These are phyloP conservation scores for Scaptomyza reducta DNA, from an alignment of 2,888 invertebrate genomes.

Conservation along the genomic window DNA sequence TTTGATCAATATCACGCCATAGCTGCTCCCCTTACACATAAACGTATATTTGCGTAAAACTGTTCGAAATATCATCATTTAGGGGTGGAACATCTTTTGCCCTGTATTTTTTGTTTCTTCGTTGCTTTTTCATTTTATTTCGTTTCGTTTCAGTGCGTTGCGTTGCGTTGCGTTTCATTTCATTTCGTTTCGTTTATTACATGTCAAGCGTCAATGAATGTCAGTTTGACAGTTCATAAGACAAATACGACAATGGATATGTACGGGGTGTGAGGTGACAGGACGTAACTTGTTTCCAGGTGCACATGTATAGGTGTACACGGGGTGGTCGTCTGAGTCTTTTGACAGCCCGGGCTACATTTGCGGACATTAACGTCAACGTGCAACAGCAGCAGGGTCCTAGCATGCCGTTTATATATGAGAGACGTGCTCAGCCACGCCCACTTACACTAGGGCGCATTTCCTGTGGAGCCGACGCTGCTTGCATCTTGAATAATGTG, in stretches of 20 bases:
- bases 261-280: constrained; percentile 25
- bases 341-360: constrained; percentile 49
- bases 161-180: constrained; percentile 32
- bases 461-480: constrained; percentile 30
- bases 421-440: constrained; percentile 50
- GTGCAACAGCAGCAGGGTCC: constrained; percentile 35
- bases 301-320: not conserved
- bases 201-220: constrained; percentile 73
- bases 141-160: constrained; percentile 31
- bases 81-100: not conserved
- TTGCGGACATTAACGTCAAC: constrained; percentile 69
- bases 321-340: constrained; percentile 6
- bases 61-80: constrained; percentile 51
- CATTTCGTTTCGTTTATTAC: constrained; percentile 60
- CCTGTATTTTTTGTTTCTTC: too few relatives aligned
- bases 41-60: constrained; percentile 32
- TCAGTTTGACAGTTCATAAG: constrained; percentile 73
- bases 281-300: constrained; percentile 22
- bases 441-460: constrained; percentile 11
- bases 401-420: constrained; percentile 43
- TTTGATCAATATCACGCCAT: constrained; percentile 31
- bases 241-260: constrained; percentile 65
- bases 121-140: constrained; percentile 35
- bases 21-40: constrained; percentile 8
- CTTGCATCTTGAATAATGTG: constrained; percentile 56